Evolutionary conservation across 2,888 invertebrate genomes (phyloP).

Genomic region (Acrocera orbiculus): DNA sequence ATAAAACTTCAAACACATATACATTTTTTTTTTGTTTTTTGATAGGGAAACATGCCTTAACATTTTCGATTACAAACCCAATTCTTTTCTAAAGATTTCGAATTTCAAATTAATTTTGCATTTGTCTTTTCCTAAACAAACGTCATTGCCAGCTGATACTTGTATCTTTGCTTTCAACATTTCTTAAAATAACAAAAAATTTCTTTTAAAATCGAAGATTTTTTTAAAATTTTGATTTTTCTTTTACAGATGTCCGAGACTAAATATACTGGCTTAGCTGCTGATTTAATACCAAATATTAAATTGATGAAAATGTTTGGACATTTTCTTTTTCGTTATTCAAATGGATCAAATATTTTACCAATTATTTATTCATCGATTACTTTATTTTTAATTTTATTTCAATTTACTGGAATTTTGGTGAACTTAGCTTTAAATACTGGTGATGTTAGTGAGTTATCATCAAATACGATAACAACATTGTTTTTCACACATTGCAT

Average conservation of each 20-base stretch:
- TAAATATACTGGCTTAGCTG: conserved; percentile 49
- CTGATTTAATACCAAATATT: conserved; percentile 71
- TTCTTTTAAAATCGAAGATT: too few relatives aligned
- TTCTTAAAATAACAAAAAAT: too few relatives aligned
- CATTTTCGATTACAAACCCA: too few relatives aligned
- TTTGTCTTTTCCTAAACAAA: too few relatives aligned
- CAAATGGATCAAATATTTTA: conserved; percentile 41
- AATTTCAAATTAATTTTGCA: too few relatives aligned
- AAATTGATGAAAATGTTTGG: conserved; percentile 58
- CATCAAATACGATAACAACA: conserved; percentile 65
- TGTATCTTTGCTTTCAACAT: too few relatives aligned
- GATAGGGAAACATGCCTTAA: too few relatives aligned
- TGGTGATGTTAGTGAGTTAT: conserved; percentile 54
- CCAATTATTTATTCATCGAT: conserved; percentile 41
- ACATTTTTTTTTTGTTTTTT: too few relatives aligned
- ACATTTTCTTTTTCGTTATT: conserved; percentile 64
- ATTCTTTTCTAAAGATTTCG: too few relatives aligned
- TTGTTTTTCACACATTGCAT: conserved; percentile 63
- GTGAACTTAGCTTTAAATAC: conserved; percentile 53
- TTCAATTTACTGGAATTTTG: conserved; percentile 44
- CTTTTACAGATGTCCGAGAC: too few relatives aligned
- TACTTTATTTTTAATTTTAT: conserved; percentile 41
- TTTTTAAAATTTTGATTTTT: background rate
- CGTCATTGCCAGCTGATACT: too few relatives aligned
- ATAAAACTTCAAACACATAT: too few relatives aligned